Evolutionary conservation across 2,797 vertebrate species (phyloP).

Genomic region (Carcharodon carcharias): DNA sequence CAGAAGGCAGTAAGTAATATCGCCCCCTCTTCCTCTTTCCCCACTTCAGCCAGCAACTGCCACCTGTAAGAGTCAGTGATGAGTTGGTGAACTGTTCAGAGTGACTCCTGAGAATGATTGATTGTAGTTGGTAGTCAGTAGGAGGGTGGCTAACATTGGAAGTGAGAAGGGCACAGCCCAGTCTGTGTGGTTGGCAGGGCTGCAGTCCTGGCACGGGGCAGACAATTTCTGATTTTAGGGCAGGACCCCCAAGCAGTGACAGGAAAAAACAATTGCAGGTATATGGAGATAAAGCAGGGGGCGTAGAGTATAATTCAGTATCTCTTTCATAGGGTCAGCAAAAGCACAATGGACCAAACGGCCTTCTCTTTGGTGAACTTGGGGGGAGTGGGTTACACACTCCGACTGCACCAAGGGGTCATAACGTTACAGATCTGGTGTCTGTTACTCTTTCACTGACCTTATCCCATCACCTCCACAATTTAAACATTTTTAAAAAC

Average conservation of each 20-base stretch:
- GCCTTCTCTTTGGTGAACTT: not conserved
- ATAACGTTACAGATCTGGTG: not conserved
- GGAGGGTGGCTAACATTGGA: not conserved
- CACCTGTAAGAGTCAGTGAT: not conserved
- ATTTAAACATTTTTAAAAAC: not conserved
- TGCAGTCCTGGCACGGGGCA: too few species aligned
- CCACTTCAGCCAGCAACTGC: too few species aligned
- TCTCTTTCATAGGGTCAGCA: not conserved
- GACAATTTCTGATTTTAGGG: not conserved
- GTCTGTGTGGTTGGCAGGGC: not conserved
- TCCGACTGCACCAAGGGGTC: not conserved
- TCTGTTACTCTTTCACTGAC: not conserved
- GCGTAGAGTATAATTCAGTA: not conserved
- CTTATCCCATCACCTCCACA: not conserved
- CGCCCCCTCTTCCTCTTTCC: not conserved
- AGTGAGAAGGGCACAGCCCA: not conserved
- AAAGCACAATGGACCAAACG: not conserved
- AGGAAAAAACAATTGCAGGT: not conserved
- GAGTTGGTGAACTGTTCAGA: not conserved
- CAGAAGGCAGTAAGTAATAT: not conserved
- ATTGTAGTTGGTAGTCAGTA: not conserved
- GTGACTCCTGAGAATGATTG: not conserved
- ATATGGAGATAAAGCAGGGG: not conserved
- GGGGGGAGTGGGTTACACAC: not conserved
- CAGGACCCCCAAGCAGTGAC: too few species aligned